Evolutionary conservation across 2,888 invertebrate genomes (phyloP).

Genomic region (Nomada hirtipes): DNA sequence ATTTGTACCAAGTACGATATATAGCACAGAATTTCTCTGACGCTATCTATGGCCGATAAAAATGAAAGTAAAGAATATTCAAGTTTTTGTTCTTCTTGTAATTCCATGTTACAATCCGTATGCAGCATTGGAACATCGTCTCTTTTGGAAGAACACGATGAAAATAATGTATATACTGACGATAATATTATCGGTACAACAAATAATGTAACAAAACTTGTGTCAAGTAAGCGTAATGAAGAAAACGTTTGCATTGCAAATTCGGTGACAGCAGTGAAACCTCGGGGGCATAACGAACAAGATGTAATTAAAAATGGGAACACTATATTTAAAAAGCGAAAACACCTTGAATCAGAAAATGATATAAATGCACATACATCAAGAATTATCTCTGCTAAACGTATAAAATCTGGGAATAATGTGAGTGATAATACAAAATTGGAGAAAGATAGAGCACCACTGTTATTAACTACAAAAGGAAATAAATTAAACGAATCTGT

Average conservation of each 20-base stretch:
- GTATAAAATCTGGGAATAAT: not conserved
- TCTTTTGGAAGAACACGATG: not conserved
- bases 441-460: not conserved
- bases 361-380: not conserved
- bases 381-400: not conserved
- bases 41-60: not conserved
- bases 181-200: not conserved
- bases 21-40: conserved; percentile 15
- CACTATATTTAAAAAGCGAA: conserved; percentile 1
- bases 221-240: not conserved
- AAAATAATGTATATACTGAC: not conserved
- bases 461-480: not conserved
- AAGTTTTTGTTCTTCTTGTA: conserved; percentile 55
- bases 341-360: not conserved
- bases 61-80: conserved; percentile 15
- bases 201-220: not conserved
- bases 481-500: not conserved
- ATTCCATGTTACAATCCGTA: conserved; percentile 32
- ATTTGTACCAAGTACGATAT: not conserved
- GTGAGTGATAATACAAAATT: not conserved
- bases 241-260: not conserved
- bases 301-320: not conserved
- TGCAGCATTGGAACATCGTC: conserved; percentile 29
- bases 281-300: not conserved
- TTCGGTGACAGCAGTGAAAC: not conserved